phyloP scores from a whole-genome alignment of 1,140 invertebrate genomes.

The Drosophila nebulosa region DNA sequence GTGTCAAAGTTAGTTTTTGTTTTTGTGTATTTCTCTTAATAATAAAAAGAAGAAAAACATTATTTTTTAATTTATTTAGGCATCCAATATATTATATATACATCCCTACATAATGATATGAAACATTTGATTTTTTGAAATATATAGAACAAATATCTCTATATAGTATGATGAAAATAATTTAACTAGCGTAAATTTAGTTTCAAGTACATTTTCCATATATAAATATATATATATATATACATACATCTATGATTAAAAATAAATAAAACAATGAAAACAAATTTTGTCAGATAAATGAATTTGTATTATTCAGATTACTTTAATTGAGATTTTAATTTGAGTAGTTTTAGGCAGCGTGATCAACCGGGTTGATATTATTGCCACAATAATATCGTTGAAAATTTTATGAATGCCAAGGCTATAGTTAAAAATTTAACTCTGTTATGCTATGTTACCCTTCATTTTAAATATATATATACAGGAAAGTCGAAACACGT shows the following conservation, averaged over 20 bases:
- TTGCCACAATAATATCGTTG: too few species aligned
- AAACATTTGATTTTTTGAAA: conserved; percentile 22
- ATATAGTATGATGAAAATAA: conserved; percentile 35
- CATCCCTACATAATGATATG: conserved; percentile 22
- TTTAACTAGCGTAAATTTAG: conserved; percentile 73
- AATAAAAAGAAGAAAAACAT: conserved; percentile 10
- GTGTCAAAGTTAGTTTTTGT: conserved; percentile 56
- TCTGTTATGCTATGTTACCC: too few species aligned
- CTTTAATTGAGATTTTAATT: too few species aligned
- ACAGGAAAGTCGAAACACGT: too few species aligned
- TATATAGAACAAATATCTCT: conserved; percentile 17
- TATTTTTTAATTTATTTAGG: conserved; percentile 52
- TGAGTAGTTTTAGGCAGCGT: too few species aligned
- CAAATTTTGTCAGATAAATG: not conserved
- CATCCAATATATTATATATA: conserved; percentile 31
- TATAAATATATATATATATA: conserved; percentile 36
- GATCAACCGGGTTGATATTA: too few species aligned
- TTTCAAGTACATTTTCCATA: conserved; percentile 44
- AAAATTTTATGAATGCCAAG: too few species aligned
- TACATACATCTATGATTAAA: conserved; percentile 38
- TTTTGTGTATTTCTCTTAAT: not conserved
- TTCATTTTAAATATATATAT: too few species aligned
- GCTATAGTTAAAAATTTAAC: too few species aligned
- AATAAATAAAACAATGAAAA: conserved; percentile 16
- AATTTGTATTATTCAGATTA: not conserved